These are phyloP conservation scores for Apostichopus californicus DNA, from an alignment of 35 echinoderm and acorn worm genomes.

Conservation along the genomic window DNA sequence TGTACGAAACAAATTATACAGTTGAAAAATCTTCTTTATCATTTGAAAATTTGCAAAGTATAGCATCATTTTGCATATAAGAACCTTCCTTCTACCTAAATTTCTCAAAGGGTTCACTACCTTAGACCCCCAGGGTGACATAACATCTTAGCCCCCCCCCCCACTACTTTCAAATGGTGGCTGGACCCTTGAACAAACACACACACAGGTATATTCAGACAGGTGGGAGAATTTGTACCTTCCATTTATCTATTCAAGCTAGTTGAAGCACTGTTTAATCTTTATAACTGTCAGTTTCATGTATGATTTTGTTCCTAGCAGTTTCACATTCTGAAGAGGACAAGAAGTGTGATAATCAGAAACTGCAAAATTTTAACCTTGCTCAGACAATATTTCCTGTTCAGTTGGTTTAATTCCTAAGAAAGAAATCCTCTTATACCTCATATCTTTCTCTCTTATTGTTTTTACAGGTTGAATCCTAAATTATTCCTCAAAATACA, in stretches of 20 bases:
- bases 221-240: background rate
- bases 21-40: no score
- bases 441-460: background rate
- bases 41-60: background rate
- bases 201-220: background rate
- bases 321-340: background rate
- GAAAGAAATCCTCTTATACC: background rate
- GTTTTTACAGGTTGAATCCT: slow-evolving; percentile 86
- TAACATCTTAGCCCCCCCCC: no score
- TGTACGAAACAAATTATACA: no score
- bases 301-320: background rate
- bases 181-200: background rate
- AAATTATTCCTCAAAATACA: slow-evolving; percentile 67
- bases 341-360: background rate
- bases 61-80: background rate
- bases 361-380: background rate
- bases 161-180: no score
- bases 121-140: no score
- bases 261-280: background rate
- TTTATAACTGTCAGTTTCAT: no score
- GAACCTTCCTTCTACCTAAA: no score
- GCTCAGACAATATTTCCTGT: background rate
- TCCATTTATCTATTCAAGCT: background rate
- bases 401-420: background rate
- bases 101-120: no score